Evolutionary conservation across 2,797 vertebrate genomes (phyloP).

Genomic region (Microhierax caerulescens): DNA sequence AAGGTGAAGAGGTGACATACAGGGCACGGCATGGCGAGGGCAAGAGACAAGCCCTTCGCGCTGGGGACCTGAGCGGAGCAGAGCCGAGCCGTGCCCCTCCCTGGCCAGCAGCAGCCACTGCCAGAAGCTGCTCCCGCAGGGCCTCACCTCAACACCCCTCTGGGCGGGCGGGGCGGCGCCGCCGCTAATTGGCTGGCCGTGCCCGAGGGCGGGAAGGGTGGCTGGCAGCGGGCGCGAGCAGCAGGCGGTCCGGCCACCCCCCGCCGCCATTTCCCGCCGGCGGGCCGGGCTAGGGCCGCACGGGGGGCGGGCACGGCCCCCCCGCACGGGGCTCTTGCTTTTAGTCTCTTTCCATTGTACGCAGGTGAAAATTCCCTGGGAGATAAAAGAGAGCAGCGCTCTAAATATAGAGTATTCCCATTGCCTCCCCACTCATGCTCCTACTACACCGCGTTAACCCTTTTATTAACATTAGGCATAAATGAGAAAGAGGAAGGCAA

Average conservation of each 20-base stretch:
- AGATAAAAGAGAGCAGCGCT: background rate
- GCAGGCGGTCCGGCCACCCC: no score
- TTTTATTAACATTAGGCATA: rapidly evolving
- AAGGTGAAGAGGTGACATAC: background rate
- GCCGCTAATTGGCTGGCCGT: background rate
- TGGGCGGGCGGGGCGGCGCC: background rate
- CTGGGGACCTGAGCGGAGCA: no score
- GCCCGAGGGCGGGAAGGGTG: background rate
- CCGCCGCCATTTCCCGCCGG: no score
- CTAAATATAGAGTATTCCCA: background rate
- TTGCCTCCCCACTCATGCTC: background rate
- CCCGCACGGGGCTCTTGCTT: background rate
- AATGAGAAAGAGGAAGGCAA: no score
- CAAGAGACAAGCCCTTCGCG: no score
- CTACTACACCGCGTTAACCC: background rate
- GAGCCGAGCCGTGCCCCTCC: no score
- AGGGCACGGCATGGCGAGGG: rapidly evolving
- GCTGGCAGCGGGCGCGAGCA: background rate
- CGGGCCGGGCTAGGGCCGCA: no score
- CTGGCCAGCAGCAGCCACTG: rapidly evolving
- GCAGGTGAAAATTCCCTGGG: background rate
- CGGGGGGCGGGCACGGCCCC: background rate
- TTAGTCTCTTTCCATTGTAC: rapidly evolving
- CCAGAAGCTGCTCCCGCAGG: background rate
- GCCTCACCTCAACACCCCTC: background rate